Evolutionary conservation across 1,140 invertebrate species (phyloP).

Genomic region (Halyomorpha halys): DNA sequence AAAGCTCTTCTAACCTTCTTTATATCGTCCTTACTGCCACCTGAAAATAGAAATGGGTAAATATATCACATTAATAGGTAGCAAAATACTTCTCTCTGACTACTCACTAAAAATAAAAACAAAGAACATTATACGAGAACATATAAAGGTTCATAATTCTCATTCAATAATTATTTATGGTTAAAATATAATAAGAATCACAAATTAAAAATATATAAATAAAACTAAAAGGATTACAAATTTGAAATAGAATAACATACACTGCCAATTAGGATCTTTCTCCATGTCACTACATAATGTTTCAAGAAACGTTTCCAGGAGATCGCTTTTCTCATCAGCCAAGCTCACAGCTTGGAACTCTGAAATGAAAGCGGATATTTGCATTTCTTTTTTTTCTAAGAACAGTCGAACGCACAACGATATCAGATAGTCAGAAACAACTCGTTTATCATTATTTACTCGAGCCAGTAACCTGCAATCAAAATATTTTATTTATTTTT

Average conservation of each 20-base stretch:
- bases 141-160: not conserved
- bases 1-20: constrained; percentile 60
- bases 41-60: constrained; percentile 33
- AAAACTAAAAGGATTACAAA: not conserved
- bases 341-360: constrained; percentile 65
- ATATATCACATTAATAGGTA: too few species aligned
- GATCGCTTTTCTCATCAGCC: constrained; percentile 72
- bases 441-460: constrained; percentile 55
- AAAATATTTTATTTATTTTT: too few species aligned
- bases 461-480: constrained; percentile 47
- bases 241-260: constrained; percentile 40
- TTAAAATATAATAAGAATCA: not conserved
- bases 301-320: constrained; percentile 53
- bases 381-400: constrained; percentile 57
- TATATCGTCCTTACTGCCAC: constrained; percentile 53
- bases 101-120: too few species aligned
- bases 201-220: not conserved
- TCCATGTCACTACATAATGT: constrained; percentile 50
- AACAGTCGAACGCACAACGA: constrained; percentile 69
- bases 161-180: not conserved
- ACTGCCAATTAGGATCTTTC: constrained; percentile 58
- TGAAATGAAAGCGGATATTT: constrained; percentile 54
- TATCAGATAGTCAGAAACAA: constrained; percentile 67
- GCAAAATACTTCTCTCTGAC: too few species aligned
- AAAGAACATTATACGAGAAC: not conserved